These are phyloP conservation scores for Echiichthys vipera DNA, from an alignment of 2,797 vertebrate genomes.

Conservation along the genomic window DNA sequence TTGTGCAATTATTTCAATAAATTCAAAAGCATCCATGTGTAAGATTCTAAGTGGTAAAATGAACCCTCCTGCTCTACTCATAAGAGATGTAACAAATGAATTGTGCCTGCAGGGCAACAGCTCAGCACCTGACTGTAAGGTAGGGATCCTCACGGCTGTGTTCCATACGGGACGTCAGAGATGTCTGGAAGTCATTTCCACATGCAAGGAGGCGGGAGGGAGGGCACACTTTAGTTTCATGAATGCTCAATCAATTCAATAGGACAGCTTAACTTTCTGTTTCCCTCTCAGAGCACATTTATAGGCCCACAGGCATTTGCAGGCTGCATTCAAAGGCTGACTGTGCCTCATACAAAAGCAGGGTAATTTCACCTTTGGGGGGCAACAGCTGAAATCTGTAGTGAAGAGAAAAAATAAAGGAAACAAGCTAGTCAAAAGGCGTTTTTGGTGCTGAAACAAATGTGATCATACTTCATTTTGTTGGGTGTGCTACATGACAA, in stretches of 20 bases:
- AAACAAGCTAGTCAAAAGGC: constrained; percentile 41
- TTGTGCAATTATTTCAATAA: constrained; percentile 73
- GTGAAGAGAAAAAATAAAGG: constrained; percentile 27
- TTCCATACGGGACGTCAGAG: constrained; percentile 79
- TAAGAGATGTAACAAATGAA: constrained; percentile 81
- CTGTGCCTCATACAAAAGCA: constrained; percentile 74
- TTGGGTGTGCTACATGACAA: constrained; percentile 19
- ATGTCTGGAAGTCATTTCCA: constrained; percentile 89
- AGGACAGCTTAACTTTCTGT: constrained; percentile 87
- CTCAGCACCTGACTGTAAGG: constrained; percentile 84
- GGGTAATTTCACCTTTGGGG: constrained; percentile 81
- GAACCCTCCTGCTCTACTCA: constrained; percentile 72
- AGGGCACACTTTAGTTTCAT: constrained; percentile 84
- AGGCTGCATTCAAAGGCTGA: constrained; percentile 80
- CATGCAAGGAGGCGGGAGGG: constrained; percentile 75
- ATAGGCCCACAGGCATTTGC: constrained; percentile 83
- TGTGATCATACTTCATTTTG: constrained; percentile 38
- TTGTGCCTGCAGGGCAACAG: constrained; percentile 84
- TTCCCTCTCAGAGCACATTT: constrained; percentile 80
- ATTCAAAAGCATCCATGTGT: constrained; percentile 61
- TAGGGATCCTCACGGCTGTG: constrained; percentile 84
- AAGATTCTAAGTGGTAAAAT: constrained; percentile 69
- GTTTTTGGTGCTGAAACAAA: constrained; percentile 55
- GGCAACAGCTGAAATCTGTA: constrained; percentile 74
- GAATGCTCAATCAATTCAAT: constrained; percentile 90